Evolutionary conservation across 2,888 invertebrate genomes (phyloP).

Genomic region (Amitus sp.): DNA sequence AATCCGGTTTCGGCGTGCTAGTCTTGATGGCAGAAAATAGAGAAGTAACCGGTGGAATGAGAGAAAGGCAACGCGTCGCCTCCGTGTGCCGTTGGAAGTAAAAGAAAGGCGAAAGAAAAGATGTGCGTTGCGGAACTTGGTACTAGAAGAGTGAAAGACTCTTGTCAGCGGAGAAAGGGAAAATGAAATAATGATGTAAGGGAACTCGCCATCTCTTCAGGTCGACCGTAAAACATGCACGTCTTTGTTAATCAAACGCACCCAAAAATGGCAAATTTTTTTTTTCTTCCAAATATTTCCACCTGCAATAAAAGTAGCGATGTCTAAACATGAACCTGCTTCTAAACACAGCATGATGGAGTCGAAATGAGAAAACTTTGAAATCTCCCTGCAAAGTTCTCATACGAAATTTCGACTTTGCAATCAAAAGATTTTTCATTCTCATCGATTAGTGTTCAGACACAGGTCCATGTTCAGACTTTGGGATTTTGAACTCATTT

Average conservation of each 20-base stretch:
- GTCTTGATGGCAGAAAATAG: slow-evolving; percentile 33
- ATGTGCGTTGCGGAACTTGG: slow-evolving; percentile 3
- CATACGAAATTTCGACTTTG: too few relatives aligned
- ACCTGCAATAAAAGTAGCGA: too few relatives aligned
- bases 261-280: neutral
- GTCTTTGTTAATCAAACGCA: neutral
- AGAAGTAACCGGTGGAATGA: slow-evolving; percentile 38
- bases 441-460: too few relatives aligned
- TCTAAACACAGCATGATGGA: too few relatives aligned
- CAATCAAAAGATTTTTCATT: too few relatives aligned
- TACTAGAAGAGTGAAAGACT: slow-evolving; percentile 24
- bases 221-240: neutral
- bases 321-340: too few relatives aligned
- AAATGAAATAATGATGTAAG: slow-evolving; percentile 27
- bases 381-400: too few relatives aligned
- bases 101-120: slow-evolving; percentile 13
- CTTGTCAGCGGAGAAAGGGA: slow-evolving; percentile 16
- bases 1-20: slow-evolving; percentile 26
- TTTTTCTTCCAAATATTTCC: too few relatives aligned
- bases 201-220: slow-evolving; percentile 9
- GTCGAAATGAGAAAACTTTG: too few relatives aligned
- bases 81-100: neutral
- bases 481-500: too few relatives aligned
- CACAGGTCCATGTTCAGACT: too few relatives aligned
- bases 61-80: slow-evolving; percentile 48